Percentiles rank a stretch among this genome's conserved stretches.
These are phyloP conservation scores for Microcebus lehilahytsara DNA, from an alignment of 2,113 vertebrate genomes.

Conservation along the genomic window DNA sequence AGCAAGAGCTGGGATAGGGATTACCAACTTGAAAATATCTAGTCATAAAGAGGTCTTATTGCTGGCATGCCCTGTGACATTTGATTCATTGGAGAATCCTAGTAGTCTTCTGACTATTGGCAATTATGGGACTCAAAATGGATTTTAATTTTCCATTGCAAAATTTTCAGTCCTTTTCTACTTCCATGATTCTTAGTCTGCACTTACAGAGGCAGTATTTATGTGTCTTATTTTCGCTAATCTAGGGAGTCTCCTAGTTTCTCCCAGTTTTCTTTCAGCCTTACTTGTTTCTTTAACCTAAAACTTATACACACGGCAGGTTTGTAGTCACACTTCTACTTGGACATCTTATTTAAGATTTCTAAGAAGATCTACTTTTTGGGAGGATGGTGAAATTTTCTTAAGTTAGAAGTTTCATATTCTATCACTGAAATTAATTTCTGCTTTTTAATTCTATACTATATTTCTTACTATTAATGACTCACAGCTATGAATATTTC, in stretches of 20 bases:
- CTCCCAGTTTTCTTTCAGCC: background rate
- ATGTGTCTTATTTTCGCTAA: background rate
- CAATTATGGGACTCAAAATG: background rate
- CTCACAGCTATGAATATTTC: slow-evolving; percentile 56
- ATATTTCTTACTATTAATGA: slow-evolving; percentile 23
- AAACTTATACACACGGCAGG: background rate
- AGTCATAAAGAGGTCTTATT: background rate
- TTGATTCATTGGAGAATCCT: background rate
- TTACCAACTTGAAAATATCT: background rate
- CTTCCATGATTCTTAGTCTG: background rate
- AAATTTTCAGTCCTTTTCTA: background rate
- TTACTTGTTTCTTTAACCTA: background rate
- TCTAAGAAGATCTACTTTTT: background rate
- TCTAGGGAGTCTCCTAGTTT: background rate
- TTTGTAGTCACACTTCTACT: background rate
- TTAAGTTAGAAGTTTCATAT: background rate
- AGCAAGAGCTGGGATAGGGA: background rate
- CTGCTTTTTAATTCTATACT: slow-evolving; percentile 21
- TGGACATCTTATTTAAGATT: background rate
- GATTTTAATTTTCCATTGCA: background rate
- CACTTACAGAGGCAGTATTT: rapidly evolving
- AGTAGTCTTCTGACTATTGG: background rate
- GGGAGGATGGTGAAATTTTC: background rate
- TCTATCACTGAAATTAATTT: slow-evolving; percentile 32
- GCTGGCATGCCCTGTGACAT: rapidly evolving